These are phyloP conservation scores for Oxystoma pomonae DNA, from an alignment of 2,888 invertebrate species.

Conservation along the genomic window DNA sequence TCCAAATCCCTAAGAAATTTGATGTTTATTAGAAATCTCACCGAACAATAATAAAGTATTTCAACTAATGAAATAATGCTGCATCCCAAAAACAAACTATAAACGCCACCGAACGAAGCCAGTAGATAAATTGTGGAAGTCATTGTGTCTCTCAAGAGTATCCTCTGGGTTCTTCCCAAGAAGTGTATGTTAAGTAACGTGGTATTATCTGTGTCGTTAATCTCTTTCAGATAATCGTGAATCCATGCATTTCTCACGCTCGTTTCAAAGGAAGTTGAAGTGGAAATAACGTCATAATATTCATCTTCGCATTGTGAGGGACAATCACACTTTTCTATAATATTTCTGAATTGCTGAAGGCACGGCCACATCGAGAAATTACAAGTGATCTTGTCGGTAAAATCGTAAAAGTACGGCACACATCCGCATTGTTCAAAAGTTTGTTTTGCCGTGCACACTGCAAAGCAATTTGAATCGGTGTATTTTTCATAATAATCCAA, in stretches of 20 bases:
- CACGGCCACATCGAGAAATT: constrained; percentile 40
- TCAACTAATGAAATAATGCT: constrained; percentile 45
- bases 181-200: constrained; percentile 37
- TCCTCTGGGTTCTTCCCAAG: constrained; percentile 33
- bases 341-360: constrained; percentile 25
- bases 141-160: constrained; percentile 37
- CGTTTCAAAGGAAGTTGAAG: constrained; percentile 21
- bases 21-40: not conserved
- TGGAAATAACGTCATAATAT: constrained; percentile 31
- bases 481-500: constrained; percentile 36
- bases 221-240: not conserved
- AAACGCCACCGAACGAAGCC: constrained; percentile 46
- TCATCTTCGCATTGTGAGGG: constrained; percentile 40
- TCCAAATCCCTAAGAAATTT: not conserved
- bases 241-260: constrained; percentile 15
- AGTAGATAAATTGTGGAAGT: constrained; percentile 41
- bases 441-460: constrained; percentile 33
- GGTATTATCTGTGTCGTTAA: constrained; percentile 24
- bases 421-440: constrained; percentile 36
- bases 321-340: constrained; percentile 31
- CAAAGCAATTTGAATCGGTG: constrained; percentile 38
- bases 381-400: constrained; percentile 35
- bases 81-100: constrained; percentile 46
- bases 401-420: constrained; percentile 37
- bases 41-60: constrained; percentile 41